Percentiles rank a stretch among this genome's conserved stretches.
phyloP scores from a whole-genome alignment of 2,888 invertebrate genomes.

The Idaea straminata region DNA sequence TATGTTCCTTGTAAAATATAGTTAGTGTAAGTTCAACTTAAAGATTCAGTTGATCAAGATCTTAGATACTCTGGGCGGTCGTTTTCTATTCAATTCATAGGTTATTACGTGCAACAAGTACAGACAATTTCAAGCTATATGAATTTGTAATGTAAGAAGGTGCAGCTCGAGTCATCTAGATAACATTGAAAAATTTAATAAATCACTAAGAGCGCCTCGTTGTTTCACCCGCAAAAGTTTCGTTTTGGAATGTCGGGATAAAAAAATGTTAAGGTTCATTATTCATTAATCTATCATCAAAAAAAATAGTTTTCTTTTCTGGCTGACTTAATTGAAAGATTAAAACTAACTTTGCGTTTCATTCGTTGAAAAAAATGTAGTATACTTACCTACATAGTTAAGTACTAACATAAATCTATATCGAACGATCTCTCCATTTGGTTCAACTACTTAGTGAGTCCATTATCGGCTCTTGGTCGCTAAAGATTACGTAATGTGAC shows the following conservation, averaged over 20 bases:
- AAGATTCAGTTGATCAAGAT: background rate
- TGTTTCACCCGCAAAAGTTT: no score
- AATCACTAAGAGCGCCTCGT: slow-evolving; percentile 4
- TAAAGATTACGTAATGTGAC: background rate
- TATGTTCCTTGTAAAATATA: no score
- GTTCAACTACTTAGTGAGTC: slow-evolving; percentile 3
- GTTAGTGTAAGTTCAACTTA: background rate
- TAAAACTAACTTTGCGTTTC: no score
- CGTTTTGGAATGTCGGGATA: no score
- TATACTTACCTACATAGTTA: background rate
- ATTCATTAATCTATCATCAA: no score
- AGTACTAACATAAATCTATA: background rate
- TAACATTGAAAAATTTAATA: slow-evolving; percentile 11
- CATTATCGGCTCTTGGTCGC: slow-evolving; percentile 4
- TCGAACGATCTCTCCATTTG: slow-evolving; percentile 1
- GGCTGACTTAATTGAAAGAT: no score
- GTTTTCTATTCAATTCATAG: slow-evolving; percentile 36
- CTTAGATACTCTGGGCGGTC: slow-evolving; percentile 7
- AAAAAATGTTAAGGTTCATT: no score
- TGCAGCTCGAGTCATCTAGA: slow-evolving; percentile 31
- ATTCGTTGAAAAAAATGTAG: no score
- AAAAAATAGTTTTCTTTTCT: no score
- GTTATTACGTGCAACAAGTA: slow-evolving; percentile 36
- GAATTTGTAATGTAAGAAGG: slow-evolving; percentile 38
- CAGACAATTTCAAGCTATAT: slow-evolving; percentile 40